Percentiles rank a stretch among this genome's conserved stretches.
These are phyloP conservation scores for Drosophila crucigera DNA, from an alignment of 2,888 invertebrate species.

Conservation along the genomic window DNA sequence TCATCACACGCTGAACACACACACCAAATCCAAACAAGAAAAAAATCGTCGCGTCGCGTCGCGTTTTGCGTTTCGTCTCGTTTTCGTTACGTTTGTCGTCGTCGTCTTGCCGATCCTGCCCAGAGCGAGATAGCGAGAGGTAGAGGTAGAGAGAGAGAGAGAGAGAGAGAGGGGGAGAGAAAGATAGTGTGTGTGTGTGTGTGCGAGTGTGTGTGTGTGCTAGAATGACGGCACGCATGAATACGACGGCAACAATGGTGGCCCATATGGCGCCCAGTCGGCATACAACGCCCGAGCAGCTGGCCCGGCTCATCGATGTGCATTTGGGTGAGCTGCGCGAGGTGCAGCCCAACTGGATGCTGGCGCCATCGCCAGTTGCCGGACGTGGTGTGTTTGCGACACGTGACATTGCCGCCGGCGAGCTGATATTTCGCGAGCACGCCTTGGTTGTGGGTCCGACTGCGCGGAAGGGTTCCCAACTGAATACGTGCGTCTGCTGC, in stretches of 20 bases:
- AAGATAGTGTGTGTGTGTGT: background rate
- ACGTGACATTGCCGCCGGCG: constrained; percentile 88
- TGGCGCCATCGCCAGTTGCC: constrained; percentile 87
- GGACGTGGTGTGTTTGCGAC: constrained; percentile 91
- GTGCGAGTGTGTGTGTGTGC: constrained; percentile 3
- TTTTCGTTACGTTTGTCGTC: constrained; percentile 22
- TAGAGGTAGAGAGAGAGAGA: background rate
- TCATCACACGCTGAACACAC: constrained; percentile 61
- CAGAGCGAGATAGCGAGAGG: background rate
- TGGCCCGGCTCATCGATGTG: constrained; percentile 82
- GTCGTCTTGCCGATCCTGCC: constrained; percentile 27
- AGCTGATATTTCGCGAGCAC: constrained; percentile 90
- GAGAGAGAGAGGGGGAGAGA: background rate
- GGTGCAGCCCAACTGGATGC: constrained; percentile 86
- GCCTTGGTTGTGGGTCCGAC: constrained; percentile 91
- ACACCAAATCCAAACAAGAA: background rate
- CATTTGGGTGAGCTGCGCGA: constrained; percentile 82
- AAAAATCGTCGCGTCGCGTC: constrained; percentile 55
- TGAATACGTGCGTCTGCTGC: constrained; percentile 89
- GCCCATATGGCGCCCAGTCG: constrained; percentile 76
- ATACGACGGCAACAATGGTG: constrained; percentile 64
- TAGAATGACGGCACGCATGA: constrained; percentile 31
- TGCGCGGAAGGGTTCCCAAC: constrained; percentile 86
- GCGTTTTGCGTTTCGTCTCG: constrained; percentile 52
- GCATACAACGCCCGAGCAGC: constrained; percentile 75